Conservation (phyloP, 2,113 vertebrate species). For the Saccopteryx bilineata region DNA sequence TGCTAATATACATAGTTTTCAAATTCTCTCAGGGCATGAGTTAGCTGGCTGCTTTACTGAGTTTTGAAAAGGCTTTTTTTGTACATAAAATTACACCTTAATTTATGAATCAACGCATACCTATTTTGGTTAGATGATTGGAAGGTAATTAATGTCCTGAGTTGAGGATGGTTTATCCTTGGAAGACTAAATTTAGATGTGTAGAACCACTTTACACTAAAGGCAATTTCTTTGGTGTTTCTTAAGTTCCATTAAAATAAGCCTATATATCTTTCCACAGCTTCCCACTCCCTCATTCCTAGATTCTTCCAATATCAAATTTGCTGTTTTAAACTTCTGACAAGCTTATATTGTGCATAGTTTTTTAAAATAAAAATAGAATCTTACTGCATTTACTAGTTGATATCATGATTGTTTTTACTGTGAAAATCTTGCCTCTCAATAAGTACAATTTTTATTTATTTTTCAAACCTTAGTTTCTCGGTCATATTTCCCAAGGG, state of each 20-base stretch:
- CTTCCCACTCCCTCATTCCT: not conserved
- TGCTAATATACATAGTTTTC: not conserved
- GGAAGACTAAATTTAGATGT: constrained; percentile 72
- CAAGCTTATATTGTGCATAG: not conserved
- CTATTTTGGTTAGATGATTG: constrained; percentile 73
- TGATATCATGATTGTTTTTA: constrained; percentile 51
- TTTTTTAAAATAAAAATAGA: constrained; percentile 55
- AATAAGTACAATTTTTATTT: not conserved
- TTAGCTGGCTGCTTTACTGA: constrained; percentile 43
- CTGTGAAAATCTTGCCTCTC: constrained; percentile 25
- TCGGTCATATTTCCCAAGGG: not conserved
- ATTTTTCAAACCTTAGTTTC: not conserved
- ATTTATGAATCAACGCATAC: constrained; percentile 69
- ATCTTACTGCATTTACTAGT: not conserved
- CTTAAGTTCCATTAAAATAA: constrained; percentile 62
- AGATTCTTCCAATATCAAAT: not conserved
- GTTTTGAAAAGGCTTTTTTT: constrained; percentile 73
- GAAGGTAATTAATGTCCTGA: constrained; percentile 74
- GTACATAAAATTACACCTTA: constrained; percentile 76
- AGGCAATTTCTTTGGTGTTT: constrained; percentile 49
- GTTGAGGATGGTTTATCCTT: constrained; percentile 57
- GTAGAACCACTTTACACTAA: constrained; percentile 60
- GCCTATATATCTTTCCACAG: not conserved
- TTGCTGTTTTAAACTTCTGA: constrained; percentile 45
- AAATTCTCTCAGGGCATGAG: constrained; percentile 48